These are phyloP conservation scores for Parambassis ranga DNA, from an alignment of 2,797 vertebrate genomes.

Conservation along the genomic window DNA sequence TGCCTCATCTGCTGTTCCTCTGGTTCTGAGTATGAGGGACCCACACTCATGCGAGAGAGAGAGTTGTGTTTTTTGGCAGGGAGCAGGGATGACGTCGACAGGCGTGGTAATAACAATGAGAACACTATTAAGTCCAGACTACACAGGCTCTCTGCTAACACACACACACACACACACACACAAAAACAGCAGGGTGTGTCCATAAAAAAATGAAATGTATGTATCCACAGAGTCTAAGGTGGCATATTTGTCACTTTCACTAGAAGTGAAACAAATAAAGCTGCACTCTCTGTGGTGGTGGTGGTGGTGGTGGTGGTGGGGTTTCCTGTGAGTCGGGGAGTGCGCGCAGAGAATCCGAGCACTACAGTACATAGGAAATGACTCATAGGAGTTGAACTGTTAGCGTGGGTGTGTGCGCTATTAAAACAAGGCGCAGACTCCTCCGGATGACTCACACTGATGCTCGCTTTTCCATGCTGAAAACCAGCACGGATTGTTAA, in stretches of 20 bases:
- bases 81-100: conserved; percentile 70
- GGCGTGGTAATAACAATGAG: conserved; percentile 82
- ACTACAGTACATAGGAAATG: conserved; percentile 82
- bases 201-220: conserved; percentile 16
- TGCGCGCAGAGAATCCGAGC: conserved; percentile 61
- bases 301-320: conserved; percentile 40
- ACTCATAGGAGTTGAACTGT: conserved; percentile 78
- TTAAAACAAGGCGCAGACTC: conserved; percentile 83
- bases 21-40: conserved; percentile 51
- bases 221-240: conserved; percentile 3
- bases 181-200: conserved; percentile 33
- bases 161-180: not conserved
- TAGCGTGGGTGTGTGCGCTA: conserved; percentile 83
- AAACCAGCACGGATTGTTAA: conserved; percentile 67
- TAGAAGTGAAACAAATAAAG: conserved; percentile 15
- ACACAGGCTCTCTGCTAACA: conserved; percentile 4
- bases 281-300: no score
- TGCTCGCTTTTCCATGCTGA: conserved; percentile 77
- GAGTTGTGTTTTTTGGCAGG: conserved; percentile 74
- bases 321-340: conserved; percentile 69
- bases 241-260: conserved; percentile 31
- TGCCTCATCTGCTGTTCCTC: conserved; percentile 45
- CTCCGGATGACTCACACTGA: conserved; percentile 82
- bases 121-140: conserved; percentile 72
- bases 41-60: conserved; percentile 64